These are phyloP conservation scores for Grammomys surdaster DNA, from an alignment of 2,113 vertebrate genomes.

Conservation along the genomic window DNA sequence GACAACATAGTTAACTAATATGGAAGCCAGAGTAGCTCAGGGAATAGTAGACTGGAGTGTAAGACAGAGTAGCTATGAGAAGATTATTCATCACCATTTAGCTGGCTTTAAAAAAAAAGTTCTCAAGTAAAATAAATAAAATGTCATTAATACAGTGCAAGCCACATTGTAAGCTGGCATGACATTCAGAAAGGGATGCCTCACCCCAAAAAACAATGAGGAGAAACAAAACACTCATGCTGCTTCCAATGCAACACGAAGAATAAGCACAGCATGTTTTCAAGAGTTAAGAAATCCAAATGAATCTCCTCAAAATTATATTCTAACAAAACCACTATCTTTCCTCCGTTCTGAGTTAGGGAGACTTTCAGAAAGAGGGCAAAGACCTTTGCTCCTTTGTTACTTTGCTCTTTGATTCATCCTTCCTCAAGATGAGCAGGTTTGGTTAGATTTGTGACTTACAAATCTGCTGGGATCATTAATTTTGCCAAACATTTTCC, in stretches of 20 bases:
- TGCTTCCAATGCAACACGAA: not conserved
- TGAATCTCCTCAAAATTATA: constrained; percentile 41
- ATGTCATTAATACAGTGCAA: not conserved
- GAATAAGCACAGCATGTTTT: not conserved
- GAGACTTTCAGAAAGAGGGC: constrained; percentile 14
- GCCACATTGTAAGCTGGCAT: not conserved
- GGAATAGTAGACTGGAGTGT: not conserved
- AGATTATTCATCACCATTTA: constrained; percentile 31
- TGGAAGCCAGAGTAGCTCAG: not conserved
- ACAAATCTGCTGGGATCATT: constrained; percentile 42
- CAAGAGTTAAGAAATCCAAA: constrained; percentile 36
- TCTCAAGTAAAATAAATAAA: constrained; percentile 46
- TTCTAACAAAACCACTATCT: not conserved
- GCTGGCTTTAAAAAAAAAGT: not conserved
- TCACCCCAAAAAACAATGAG: not conserved
- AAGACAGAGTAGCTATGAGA: not conserved
- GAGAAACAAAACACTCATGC: not conserved
- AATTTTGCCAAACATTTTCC: constrained; percentile 61
- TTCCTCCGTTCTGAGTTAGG: not conserved
- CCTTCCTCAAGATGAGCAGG: constrained; percentile 47
- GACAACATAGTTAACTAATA: constrained; percentile 13
- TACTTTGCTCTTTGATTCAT: not conserved
- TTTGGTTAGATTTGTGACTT: constrained; percentile 23
- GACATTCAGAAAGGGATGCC: not conserved
- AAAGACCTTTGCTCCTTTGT: not conserved